Base-by-base conservation (phyloP, 2,888 invertebrate genomes). In the Drosophila demipolita region DNA sequence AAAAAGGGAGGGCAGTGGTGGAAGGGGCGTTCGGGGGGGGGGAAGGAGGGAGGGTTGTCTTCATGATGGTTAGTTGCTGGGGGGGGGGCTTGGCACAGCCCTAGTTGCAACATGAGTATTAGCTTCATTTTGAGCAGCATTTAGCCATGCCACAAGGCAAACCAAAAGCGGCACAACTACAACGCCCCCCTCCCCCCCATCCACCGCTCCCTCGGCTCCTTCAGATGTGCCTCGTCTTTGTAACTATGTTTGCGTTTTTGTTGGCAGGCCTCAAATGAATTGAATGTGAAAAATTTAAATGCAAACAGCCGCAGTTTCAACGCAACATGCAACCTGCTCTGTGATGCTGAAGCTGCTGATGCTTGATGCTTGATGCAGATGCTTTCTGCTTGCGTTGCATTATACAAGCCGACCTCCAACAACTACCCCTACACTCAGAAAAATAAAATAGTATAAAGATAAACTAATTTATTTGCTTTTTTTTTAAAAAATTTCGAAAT, bases 231-330 rank as follows among this genome's bases (percentile, higher is more conserved):
- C 55, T 63, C 66, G 55, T 84, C 80, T 83, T 87, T 87, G 88
- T 75, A 88, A 83, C 89, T 85, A 74, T 89, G 83, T 88, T 89
- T 88, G 81, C 89, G 59, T 73, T 83, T 86, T 75, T 73, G 64
- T 68, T 74, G 75, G 78, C 84, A 84, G 81, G 85, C 90, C 90
- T 87, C 87, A 90, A 89, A 87, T 90, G 87, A 90, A 90, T 87
- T 87, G 89, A 90, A 87, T 87, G 90, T 87, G 85, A 87, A 87
- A 90, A 87, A 90, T 90, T 87, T 87, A 90, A 90, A 87, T 90
- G 90, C 80, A 87, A 87, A 90, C 87, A 87, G 80, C 76, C 79
- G 87, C 78, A 73, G 75, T 66, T 29, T 29, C 72, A 59, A 71
- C 71, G 79, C 61, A 68, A 66, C 69, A 64, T 77, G 78, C 78